Percentiles rank a stretch among this genome's conserved stretches.
Evolutionary conservation across 92 coral and sea anemone species (phyloP).

Genomic region (Phymanthus crucifer): DNA sequence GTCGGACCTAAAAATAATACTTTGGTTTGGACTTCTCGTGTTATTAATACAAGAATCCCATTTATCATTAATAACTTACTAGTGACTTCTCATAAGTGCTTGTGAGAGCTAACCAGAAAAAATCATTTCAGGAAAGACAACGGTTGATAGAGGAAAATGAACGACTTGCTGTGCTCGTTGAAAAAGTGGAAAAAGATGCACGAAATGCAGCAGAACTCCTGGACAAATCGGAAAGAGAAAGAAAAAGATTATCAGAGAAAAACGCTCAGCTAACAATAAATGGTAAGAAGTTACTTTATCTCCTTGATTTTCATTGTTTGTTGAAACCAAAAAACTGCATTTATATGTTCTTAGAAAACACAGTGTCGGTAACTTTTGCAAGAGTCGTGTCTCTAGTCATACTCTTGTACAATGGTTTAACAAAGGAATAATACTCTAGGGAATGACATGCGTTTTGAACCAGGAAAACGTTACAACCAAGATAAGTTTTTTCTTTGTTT

Average conservation of each 20-base stretch:
- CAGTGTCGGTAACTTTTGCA: no score
- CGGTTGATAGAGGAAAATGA: constrained; percentile 89
- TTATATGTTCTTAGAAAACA: no score
- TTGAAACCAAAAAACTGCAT: no score
- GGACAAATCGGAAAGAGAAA: constrained; percentile 90
- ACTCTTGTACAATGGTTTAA: no score
- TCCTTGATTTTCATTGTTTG: no score
- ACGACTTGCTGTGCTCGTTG: constrained; percentile 69
- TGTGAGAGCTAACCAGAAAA: not conserved
- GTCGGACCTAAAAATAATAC: not conserved
- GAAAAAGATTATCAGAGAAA: constrained; percentile 79
- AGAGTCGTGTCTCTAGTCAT: no score
- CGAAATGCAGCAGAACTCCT: constrained; percentile 78
- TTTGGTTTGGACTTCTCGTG: constrained; percentile 9
- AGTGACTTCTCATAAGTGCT: no score
- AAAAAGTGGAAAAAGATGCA: constrained; percentile 74
- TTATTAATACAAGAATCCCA: constrained; percentile 10
- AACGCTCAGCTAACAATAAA: constrained; percentile 87
- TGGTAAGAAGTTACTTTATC: constrained; percentile 64
- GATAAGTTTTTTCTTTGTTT: no score
- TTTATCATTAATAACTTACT: not conserved
- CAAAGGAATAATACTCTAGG: no score
- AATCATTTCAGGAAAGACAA: constrained; percentile 78
- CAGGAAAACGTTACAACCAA: no score
- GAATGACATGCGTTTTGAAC: no score